These are phyloP conservation scores for Poecilus cupreus DNA, from an alignment of 2,888 invertebrate genomes.

Conservation along the genomic window DNA sequence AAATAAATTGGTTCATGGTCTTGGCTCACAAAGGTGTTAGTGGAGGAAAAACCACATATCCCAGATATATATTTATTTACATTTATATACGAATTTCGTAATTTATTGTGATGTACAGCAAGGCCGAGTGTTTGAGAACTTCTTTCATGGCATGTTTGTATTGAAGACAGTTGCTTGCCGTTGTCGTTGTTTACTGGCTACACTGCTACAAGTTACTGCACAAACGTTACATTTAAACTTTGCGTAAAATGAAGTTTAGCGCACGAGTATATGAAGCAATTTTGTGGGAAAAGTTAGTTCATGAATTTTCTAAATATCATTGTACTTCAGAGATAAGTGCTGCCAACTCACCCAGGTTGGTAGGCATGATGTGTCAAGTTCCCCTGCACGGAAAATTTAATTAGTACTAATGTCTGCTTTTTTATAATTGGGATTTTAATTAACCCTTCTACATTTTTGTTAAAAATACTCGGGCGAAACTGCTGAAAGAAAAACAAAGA, in stretches of 20 bases:
- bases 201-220: slow-evolving; percentile 17
- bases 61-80: too few relatives aligned
- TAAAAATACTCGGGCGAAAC: background rate
- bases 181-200: background rate
- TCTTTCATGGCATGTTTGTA: background rate
- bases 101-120: too few relatives aligned
- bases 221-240: slow-evolving; percentile 37
- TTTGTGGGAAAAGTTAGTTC: slow-evolving; percentile 46
- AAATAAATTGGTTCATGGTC: too few relatives aligned
- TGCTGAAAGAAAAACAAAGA: background rate
- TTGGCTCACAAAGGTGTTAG: too few relatives aligned
- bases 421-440: slow-evolving; percentile 27
- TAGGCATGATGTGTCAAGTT: slow-evolving; percentile 15
- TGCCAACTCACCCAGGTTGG: background rate
- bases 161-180: slow-evolving; percentile 29
- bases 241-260: slow-evolving; percentile 38
- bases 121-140: too few relatives aligned
- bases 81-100: too few relatives aligned
- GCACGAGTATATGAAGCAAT: slow-evolving; percentile 39
- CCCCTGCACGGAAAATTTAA: background rate
- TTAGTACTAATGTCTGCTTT: slow-evolving; percentile 5
- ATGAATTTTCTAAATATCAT: slow-evolving; percentile 52
- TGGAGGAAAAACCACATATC: too few relatives aligned
- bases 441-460: background rate
- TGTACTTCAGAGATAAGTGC: slow-evolving; percentile 42